Base-by-base conservation (phyloP, 2,888 invertebrate genomes). In the Caenorhabditis auriculariae region DNA sequence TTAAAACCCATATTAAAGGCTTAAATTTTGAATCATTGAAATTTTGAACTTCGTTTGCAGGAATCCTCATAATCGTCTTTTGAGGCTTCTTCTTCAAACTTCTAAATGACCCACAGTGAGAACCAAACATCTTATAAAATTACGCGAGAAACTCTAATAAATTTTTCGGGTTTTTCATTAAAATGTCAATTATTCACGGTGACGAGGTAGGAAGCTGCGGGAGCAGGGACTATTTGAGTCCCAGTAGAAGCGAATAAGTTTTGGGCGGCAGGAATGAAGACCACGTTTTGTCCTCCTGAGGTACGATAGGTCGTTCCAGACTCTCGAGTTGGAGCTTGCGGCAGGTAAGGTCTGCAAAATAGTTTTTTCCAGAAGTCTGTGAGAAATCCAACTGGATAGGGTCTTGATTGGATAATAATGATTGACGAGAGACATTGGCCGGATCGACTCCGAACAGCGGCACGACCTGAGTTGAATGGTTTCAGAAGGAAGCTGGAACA, bases 151-250 rank as follows among this genome's bases (percentile, higher is more conserved):
- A n/a, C n/a, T n/a, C n/a, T n/a, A n/a, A n/a, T n/a, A n/a, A n/a
- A n/a, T n/a, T 6, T 24, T 2, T 24, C 3, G 6, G 15, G 9
- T 19, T 17, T 27, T 28, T 44, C 7, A 51, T 26, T 19, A 17
- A 9, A 29, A 42, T 26, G 5, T 60, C 23, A 21, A 21, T 4
- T 21, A 19, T 24, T 26, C 24, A 69, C 69, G 23, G 69, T 69
- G 45, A 69, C 69, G 24, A 69, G 56, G 48, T 66, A 63, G 19
- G 60, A 60, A 23, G 66, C 58, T 28, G 56, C 63, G 6, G 64
- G 63, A 15, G 54, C 53, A 19, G 63, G 55, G 7, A 56, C 29
- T 15, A 54, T 53, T 12, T 54, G 32, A 19, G 38, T 17, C 21
- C 9, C 4, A 17, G n/a, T n/a, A 24, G 38, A 35, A 35, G 12